These are phyloP conservation scores for Drosophila melanica DNA, from an alignment of 1,140 invertebrate species.

Conservation along the genomic window DNA sequence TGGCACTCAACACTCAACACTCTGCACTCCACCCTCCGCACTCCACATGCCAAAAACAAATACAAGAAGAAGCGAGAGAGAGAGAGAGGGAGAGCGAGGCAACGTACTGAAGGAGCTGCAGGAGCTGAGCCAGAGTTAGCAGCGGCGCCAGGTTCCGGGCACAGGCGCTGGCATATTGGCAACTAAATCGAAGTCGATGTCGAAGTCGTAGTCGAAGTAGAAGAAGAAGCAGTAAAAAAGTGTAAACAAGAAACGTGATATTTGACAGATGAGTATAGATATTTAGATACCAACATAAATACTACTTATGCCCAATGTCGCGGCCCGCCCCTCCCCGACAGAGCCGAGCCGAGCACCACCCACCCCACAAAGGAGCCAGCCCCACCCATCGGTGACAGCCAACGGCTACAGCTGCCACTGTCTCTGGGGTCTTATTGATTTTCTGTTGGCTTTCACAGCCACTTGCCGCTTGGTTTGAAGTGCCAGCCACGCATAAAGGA, in stretches of 20 bases:
- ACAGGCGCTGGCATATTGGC: not conserved
- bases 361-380: not conserved
- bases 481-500: conserved; percentile 49
- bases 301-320: conserved; percentile 66
- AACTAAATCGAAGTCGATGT: not conserved
- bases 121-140: conserved; percentile 1
- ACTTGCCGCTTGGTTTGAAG: conserved; percentile 58
- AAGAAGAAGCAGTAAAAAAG: conserved; percentile 35
- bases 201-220: not conserved
- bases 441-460: conserved; percentile 64
- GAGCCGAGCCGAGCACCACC: too few relatives aligned
- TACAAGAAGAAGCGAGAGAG: conserved; percentile 26
- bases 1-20: conserved; percentile 38
- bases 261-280: conserved; percentile 80
- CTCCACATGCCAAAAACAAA: conserved; percentile 46
- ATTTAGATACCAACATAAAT: conserved; percentile 80
- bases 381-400: not conserved
- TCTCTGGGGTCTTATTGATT: conserved; percentile 75
- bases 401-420: conserved; percentile 34
- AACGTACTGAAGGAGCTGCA: not conserved
- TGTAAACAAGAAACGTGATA: conserved; percentile 80
- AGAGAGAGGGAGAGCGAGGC: conserved; percentile 8
- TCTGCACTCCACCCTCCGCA: conserved; percentile 29
- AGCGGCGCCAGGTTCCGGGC: conserved; percentile 7
- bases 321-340: not conserved